Evolutionary conservation across 2,113 vertebrate species (phyloP).

Genomic region (Rynchops niger): DNA sequence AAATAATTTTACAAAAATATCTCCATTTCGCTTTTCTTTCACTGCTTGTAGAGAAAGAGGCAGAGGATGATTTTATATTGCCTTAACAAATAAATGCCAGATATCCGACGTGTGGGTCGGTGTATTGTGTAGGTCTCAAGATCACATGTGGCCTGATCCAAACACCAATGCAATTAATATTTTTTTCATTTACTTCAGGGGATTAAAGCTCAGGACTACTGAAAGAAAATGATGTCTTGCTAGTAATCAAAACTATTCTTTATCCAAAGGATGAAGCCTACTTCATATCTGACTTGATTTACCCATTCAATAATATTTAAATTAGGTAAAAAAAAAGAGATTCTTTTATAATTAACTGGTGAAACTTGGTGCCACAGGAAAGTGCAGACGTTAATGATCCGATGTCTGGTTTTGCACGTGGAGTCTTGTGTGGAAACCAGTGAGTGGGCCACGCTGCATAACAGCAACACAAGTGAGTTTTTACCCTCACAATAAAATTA

Average conservation of each 20-base stretch:
- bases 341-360: background rate
- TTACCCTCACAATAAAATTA: conserved; percentile 18
- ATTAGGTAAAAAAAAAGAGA: background rate
- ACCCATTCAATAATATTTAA: background rate
- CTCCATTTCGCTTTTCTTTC: background rate
- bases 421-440: background rate
- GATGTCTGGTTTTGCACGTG: background rate
- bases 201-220: background rate
- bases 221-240: background rate
- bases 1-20: background rate
- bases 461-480: background rate
- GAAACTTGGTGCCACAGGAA: background rate
- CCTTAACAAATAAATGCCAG: background rate
- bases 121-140: background rate
- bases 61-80: background rate
- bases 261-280: background rate
- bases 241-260: background rate
- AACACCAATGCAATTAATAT: background rate
- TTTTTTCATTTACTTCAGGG: background rate
- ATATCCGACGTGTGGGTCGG: background rate
- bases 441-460: background rate
- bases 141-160: background rate
- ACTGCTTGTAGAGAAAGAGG: background rate
- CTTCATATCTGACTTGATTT: background rate
- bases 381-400: background rate